Base-by-base conservation (phyloP, 2,888 invertebrate genomes). In the Hypsopygia costalis region DNA sequence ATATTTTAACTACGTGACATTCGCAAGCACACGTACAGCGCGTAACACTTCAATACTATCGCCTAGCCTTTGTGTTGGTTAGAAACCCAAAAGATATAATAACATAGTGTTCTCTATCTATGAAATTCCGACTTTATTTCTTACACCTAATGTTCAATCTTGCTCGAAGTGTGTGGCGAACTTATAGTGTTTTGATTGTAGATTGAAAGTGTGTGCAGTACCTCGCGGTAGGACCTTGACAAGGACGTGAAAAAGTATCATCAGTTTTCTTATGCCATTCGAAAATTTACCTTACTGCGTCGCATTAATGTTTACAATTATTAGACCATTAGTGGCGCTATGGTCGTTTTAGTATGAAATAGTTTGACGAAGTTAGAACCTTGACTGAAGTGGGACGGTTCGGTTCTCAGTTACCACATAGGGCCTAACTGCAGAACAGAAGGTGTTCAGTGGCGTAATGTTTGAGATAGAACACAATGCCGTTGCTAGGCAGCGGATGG, bases 341-440 rank as follows among this genome's bases (percentile, higher is more conserved):
- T 3, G 12, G 49, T 41, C 56, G 42, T 68, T 70, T 62, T 37
- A 38, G 27, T 11, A 21, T 55, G 39, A 40, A 44, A 40, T 46
- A 38, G 31, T 47, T 46, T 52, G 60, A 68, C 62, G 68, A 69
- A 72, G 75, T 77, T 80, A 74, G 78, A 81, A 69, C 85, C 85
- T 87, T 85, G 85, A 75, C 70, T 81, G 81, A 81, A 85, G 76
- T 87, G 68, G 82, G 82, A 80, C 83, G 78, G 63, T 70, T 65
- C 83, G 78, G 63, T 70, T 65, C 65, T 70, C 51, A 59, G 68
- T 82, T 83, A 83, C 85, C 76, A 81, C 82, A 82, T 73, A 77
- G 81, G 73, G 70, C 76, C 74, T 82, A 80, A 79, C 71, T 77
- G 73, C 69, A 74, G 74, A 72, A 81, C 73, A 81, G 75, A 77